Evolutionary conservation across 2,797 vertebrate species (phyloP), one percentile per base, ranked within the genome.

Genomic region (Tadarida brasiliensis): DNA sequence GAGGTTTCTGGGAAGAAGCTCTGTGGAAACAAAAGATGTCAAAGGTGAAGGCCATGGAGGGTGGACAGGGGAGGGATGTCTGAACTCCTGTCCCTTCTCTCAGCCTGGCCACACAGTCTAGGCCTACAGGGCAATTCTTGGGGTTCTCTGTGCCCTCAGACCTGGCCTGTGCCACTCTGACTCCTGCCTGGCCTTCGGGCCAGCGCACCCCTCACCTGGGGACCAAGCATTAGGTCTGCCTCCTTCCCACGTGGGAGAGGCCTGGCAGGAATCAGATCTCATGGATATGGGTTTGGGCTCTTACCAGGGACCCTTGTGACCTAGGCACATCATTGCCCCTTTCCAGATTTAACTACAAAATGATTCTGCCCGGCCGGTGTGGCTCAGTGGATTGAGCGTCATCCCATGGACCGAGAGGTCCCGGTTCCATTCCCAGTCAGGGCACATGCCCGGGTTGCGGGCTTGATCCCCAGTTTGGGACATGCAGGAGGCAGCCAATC

Each of bases 1-100:
- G 96, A 99, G 98, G 97, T 98, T 99, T 97, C 98, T 99, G 98
- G 99, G 99, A 97, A 98, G 98, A 96, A 98, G 90, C 93, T 10
- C 98, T 7, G 92, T 98, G 7, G 98, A 99, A 67, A 95, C 98
- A 97, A 99, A 99, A 98, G 99, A 99, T 94, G 98, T 99, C 84
- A 99, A 99, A 99, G 99, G 99, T 99, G 96, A 98, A 78, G 81
- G 26, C 44, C 5, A 0, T 2, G 7, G 51, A 39, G 39, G 11
- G 15, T 24, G 67, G 57, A n/a, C 26, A 44, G 71, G 47, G 61
- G 47, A 20, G 39, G 68, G 19, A 1, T 16, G 10, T 30, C 14
- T 51, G 33, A 57, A 16, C 44, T 68, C 33, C 35, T 11, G 39
- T 47, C 59, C 7, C 26, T 78, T 67, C 8, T 68, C 49, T 65